Percentiles rank a stretch among this genome's conserved stretches.
These are phyloP conservation scores for Platysteira castanea DNA, from an alignment of 2,113 vertebrate genomes.

Conservation along the genomic window DNA sequence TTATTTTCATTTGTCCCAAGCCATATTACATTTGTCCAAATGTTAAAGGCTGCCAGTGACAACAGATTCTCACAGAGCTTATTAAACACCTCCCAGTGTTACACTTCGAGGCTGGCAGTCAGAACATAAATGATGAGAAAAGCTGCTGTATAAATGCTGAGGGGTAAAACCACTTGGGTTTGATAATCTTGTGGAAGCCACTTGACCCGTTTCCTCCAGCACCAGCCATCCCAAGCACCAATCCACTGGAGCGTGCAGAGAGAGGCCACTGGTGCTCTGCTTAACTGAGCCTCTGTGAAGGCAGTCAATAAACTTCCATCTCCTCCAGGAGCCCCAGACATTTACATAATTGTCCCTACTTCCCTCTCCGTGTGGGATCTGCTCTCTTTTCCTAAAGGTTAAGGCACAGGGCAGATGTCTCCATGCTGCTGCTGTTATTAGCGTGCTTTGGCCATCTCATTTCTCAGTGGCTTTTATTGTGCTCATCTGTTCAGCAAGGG, in stretches of 20 bases:
- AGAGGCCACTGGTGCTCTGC: neutral
- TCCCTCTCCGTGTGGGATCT: neutral
- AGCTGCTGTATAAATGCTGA: neutral
- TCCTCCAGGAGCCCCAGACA: slow-evolving; percentile 53
- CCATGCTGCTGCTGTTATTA: slow-evolving; percentile 55
- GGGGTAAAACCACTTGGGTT: neutral
- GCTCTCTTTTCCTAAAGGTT: slow-evolving; percentile 61
- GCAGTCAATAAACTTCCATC: slow-evolving; percentile 74
- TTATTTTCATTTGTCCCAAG: slow-evolving; percentile 24
- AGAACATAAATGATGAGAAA: neutral
- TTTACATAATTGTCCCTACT: slow-evolving; percentile 77
- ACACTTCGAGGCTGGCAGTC: neutral
- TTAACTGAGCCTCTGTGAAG: slow-evolving; percentile 67
- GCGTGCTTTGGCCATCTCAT: slow-evolving; percentile 51
- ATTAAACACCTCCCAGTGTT: neutral
- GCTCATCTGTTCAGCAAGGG: slow-evolving; percentile 68
- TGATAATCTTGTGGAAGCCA: neutral
- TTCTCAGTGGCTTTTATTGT: slow-evolving; percentile 64
- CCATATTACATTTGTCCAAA: neutral
- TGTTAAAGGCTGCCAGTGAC: neutral
- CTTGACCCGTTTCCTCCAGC: neutral
- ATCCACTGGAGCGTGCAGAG: neutral
- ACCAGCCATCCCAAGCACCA: neutral
- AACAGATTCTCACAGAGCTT: neutral
- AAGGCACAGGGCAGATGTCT: slow-evolving; percentile 65